Evolutionary conservation across 2,797 vertebrate species (phyloP).

Genomic region (Lithobates pipiens): DNA sequence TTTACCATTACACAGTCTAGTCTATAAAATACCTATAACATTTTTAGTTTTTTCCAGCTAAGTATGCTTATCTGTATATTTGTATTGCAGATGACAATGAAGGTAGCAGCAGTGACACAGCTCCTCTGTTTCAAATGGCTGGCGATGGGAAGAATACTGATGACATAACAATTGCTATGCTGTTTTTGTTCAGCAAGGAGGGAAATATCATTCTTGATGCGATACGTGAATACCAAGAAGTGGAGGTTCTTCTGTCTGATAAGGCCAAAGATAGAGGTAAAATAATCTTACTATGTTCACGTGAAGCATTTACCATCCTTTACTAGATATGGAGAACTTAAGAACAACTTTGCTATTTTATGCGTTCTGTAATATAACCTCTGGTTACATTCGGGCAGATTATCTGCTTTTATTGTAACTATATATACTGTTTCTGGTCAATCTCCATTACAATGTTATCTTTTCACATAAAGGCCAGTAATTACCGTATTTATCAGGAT

Average conservation of each 20-base stretch:
- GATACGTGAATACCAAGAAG: slow-evolving; percentile 88
- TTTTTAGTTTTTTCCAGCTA: not conserved
- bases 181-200: slow-evolving; percentile 98
- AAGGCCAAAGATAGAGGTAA: slow-evolving; percentile 96
- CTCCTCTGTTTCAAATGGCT: slow-evolving; percentile 98
- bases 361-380: too few relatives aligned
- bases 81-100: slow-evolving; percentile 90
- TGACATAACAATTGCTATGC: slow-evolving; percentile 91
- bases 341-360: too few relatives aligned
- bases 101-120: slow-evolving; percentile 98
- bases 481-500: too few relatives aligned
- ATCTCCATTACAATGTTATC: too few relatives aligned
- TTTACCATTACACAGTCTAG: too few relatives aligned
- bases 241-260: slow-evolving; percentile 96
- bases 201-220: slow-evolving; percentile 94
- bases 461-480: too few relatives aligned
- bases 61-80: not conserved
- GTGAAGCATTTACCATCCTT: too few relatives aligned
- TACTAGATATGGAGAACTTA: too few relatives aligned
- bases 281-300: slow-evolving; percentile 14
- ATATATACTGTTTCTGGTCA: too few relatives aligned
- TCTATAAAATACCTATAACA: too few relatives aligned
- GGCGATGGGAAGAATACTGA: slow-evolving; percentile 95
- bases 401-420: too few relatives aligned
- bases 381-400: too few relatives aligned